These are phyloP conservation scores for Oryzias woworae DNA, from an alignment of 2,113 vertebrate species.

Conservation along the genomic window DNA sequence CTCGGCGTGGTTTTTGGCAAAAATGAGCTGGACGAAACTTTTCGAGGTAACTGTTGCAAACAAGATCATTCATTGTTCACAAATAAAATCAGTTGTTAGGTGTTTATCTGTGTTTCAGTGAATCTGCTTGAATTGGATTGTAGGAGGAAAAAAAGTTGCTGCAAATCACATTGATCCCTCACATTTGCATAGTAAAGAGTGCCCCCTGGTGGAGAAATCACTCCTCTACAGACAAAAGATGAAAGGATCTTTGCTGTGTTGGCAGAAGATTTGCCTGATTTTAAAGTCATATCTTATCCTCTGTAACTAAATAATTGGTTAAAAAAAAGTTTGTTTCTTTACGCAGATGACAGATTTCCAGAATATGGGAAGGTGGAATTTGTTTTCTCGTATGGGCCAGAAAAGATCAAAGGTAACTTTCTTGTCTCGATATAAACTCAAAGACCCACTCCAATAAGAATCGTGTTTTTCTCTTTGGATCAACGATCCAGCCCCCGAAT, in stretches of 20 bases:
- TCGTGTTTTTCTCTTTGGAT: no score
- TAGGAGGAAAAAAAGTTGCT: background rate
- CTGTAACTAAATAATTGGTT: background rate
- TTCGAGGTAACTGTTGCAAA: constrained; percentile 83
- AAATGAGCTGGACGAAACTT: constrained; percentile 92
- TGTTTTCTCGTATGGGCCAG: constrained; percentile 92
- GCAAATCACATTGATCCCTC: background rate
- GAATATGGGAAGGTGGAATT: constrained; percentile 98
- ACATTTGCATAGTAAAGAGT: constrained; percentile 19
- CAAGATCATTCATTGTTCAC: background rate
- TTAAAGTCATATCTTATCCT: background rate
- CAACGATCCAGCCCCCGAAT: no score
- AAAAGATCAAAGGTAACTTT: constrained; percentile 92
- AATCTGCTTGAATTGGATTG: background rate
- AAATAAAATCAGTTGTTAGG: background rate
- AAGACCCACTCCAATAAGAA: no score
- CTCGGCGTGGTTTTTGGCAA: constrained; percentile 92
- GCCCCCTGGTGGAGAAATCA: constrained; percentile 51
- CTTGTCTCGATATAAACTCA: no score
- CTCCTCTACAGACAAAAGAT: background rate
- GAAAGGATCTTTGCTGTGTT: no score
- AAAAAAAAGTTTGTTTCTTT: constrained; percentile 7
- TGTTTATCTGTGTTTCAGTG: background rate
- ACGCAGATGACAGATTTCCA: constrained; percentile 81
- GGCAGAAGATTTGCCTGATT: no score